phyloP scores from a whole-genome alignment of 92 coral and sea anemone species.

The Phenganax stokvisi region DNA sequence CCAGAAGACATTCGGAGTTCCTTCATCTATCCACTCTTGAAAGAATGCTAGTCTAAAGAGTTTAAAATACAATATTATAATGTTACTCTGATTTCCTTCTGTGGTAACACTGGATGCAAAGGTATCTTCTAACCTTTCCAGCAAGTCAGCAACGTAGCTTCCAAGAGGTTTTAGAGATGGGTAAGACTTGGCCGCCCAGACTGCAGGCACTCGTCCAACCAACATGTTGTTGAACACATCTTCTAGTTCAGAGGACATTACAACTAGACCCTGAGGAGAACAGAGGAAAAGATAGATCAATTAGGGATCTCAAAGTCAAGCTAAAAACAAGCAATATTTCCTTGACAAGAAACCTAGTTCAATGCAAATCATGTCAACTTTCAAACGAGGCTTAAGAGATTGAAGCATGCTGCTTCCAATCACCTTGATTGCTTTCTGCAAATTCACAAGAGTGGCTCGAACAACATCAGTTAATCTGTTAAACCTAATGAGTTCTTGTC shows the following conservation, averaged over 20 bases:
- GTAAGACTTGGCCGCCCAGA: conserved; percentile 98
- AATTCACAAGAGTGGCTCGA: conserved; percentile 67
- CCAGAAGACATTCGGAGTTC: conserved; percentile 96
- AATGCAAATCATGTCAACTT: too few relatives aligned
- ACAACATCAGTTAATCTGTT: conserved; percentile 89
- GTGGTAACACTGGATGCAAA: background rate
- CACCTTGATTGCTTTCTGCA: conserved; percentile 97
- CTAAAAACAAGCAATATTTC: background rate
- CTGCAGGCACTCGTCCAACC: conserved; percentile 94
- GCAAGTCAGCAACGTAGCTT: conserved; percentile 86
- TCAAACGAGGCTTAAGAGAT: too few relatives aligned
- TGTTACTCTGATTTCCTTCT: background rate
- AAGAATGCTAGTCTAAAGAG: conserved; percentile 73
- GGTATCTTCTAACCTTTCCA: conserved; percentile 62
- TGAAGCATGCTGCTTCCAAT: background rate
- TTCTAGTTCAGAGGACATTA: conserved; percentile 97
- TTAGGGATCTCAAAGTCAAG: background rate
- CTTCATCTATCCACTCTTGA: conserved; percentile 98
- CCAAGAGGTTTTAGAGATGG: conserved; percentile 97
- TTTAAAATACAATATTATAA: background rate
- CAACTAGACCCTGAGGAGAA: conserved; percentile 76
- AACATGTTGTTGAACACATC: conserved; percentile 98
- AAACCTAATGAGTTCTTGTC: conserved; percentile 94
- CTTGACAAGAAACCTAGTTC: too few relatives aligned
- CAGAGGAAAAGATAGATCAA: background rate